Evolutionary conservation across 2,888 invertebrate genomes (phyloP).

Genomic region (Phymatocera aterrima): DNA sequence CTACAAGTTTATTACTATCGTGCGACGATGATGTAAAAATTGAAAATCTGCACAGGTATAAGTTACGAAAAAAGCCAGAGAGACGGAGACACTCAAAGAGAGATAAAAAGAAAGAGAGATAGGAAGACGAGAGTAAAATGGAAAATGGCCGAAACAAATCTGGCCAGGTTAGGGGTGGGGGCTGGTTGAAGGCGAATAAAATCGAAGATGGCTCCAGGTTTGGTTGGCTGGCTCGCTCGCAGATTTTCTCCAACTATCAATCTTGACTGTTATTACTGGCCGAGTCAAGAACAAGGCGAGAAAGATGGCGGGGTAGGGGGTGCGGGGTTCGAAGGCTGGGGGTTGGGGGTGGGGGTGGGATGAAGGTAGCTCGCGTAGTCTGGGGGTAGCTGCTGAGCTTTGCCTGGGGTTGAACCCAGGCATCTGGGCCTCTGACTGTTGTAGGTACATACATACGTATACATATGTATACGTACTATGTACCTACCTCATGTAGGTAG

Average conservation of each 20-base stretch:
- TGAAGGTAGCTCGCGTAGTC: slow-evolving; percentile 36
- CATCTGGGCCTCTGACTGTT: slow-evolving; percentile 41
- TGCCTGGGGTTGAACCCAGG: slow-evolving; percentile 43
- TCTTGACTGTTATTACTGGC: slow-evolving; percentile 48
- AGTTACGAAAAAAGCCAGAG: background rate
- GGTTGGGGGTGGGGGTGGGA: slow-evolving; percentile 21
- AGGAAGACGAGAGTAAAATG: background rate
- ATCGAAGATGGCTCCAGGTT: slow-evolving; percentile 46
- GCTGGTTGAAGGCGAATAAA: slow-evolving; percentile 35
- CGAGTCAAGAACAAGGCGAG: slow-evolving; percentile 49
- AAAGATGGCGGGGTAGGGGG: slow-evolving; percentile 26
- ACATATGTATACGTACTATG: background rate
- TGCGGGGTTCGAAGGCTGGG: slow-evolving; percentile 17
- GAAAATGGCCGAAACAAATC: slow-evolving; percentile 46
- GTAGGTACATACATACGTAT: background rate
- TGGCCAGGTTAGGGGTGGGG: slow-evolving; percentile 19
- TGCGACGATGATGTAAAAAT: background rate
- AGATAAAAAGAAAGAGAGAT: background rate
- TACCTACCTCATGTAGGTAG: background rate
- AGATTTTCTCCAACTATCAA: slow-evolving; percentile 50
- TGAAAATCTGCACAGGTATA: background rate
- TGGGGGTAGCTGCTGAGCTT: slow-evolving; percentile 43
- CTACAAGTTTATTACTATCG: background rate
- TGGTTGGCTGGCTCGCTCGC: slow-evolving; percentile 48
- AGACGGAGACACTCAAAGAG: background rate